Percentiles rank a stretch among this genome's conserved stretches.
phyloP scores from a whole-genome alignment of 1,140 invertebrate species.

The Camponotus pennsylvanicus region DNA sequence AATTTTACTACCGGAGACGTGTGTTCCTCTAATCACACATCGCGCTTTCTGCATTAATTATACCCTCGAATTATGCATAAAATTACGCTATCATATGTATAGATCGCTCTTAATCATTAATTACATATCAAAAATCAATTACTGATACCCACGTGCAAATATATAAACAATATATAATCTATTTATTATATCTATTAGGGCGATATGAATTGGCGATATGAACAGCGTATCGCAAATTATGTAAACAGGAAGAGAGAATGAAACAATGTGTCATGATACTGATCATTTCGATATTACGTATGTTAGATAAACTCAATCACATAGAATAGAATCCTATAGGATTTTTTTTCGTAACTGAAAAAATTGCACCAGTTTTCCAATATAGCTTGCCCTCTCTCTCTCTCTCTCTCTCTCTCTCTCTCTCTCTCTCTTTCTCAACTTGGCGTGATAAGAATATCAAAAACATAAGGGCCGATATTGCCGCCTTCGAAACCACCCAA shows the following conservation, averaged over 20 bases:
- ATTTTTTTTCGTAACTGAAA: background rate
- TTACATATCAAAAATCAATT: constrained; percentile 54
- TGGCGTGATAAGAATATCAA: constrained; percentile 25
- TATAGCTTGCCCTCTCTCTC: background rate
- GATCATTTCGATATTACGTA: background rate
- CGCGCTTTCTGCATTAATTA: constrained; percentile 46
- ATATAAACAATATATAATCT: background rate
- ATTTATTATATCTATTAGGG: background rate
- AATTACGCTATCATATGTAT: constrained; percentile 28
- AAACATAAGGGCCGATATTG: constrained; percentile 20
- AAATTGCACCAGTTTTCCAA: background rate
- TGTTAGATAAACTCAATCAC: background rate
- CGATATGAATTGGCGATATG: background rate
- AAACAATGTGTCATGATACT: background rate
- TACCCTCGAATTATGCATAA: constrained; percentile 34
- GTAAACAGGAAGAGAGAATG: background rate
- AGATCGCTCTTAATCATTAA: constrained; percentile 40
- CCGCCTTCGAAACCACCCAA: background rate
- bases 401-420: too few relatives aligned
- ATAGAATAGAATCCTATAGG: background rate
- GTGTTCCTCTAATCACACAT: constrained; percentile 45
- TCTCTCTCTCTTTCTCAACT: background rate
- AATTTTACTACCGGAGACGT: constrained; percentile 31
- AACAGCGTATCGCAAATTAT: background rate
- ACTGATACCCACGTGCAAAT: constrained; percentile 9